Evolutionary conservation across 2,113 vertebrate species (phyloP).

Genomic region (Phrynosoma blainvillii): DNA sequence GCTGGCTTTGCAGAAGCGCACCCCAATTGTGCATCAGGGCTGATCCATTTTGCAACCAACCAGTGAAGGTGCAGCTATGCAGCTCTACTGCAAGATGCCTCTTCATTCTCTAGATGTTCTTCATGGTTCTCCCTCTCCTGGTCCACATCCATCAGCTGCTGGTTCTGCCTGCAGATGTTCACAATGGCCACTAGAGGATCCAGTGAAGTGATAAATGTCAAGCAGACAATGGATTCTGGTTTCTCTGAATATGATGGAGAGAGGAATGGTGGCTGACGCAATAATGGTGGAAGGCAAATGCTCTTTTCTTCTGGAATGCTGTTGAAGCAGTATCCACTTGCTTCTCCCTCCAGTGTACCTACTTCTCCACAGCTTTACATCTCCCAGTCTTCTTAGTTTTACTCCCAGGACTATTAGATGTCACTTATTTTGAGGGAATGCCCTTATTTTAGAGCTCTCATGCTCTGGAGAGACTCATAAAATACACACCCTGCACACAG

Average conservation of each 20-base stretch:
- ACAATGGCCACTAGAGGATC: not conserved
- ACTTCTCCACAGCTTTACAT: constrained; percentile 23
- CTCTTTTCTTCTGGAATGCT: not conserved
- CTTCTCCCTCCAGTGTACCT: not conserved
- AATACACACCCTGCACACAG: constrained; percentile 4
- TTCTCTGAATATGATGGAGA: not conserved
- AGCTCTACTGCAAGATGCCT: not conserved
- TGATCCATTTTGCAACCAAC: not conserved
- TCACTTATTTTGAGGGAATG: constrained; percentile 43
- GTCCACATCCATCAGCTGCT: not conserved
- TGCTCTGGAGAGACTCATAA: constrained; percentile 14
- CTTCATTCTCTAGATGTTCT: not conserved
- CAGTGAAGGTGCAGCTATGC: not conserved
- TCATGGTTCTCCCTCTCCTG: not conserved
- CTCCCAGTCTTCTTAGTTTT: constrained; percentile 23
- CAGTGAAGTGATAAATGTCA: not conserved
- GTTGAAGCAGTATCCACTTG: not conserved
- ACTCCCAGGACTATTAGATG: constrained; percentile 27
- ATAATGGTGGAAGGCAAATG: not conserved
- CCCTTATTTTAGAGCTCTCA: constrained; percentile 32
- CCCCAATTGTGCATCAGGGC: not conserved
- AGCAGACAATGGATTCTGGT: not conserved
- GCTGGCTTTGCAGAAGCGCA: not conserved
- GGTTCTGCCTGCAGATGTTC: not conserved
- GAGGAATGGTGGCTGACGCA: not conserved